These are phyloP conservation scores for Enteromius argenteus DNA, from an alignment of 2,797 vertebrate genomes.

Conservation along the genomic window DNA sequence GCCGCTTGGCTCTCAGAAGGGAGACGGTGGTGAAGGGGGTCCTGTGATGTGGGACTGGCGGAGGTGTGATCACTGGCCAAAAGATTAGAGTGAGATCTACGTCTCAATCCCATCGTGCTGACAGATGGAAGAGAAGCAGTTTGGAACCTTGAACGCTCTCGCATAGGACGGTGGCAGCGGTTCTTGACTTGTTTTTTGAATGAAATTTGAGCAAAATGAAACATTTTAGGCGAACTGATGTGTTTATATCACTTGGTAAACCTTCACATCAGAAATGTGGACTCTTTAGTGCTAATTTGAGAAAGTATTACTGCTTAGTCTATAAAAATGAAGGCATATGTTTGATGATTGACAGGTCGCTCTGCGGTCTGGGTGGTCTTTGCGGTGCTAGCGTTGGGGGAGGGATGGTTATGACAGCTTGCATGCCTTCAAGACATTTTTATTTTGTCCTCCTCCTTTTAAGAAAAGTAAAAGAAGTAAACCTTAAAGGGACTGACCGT, in stretches of 20 bases:
- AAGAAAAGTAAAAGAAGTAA: constrained; percentile 42
- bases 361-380: constrained; percentile 75
- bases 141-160: not conserved
- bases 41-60: constrained; percentile 62
- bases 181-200: constrained; percentile 17
- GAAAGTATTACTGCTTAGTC: constrained; percentile 26
- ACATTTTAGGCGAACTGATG: constrained; percentile 8
- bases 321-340: constrained; percentile 39
- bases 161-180: not conserved
- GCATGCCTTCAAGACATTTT: constrained; percentile 64
- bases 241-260: constrained; percentile 32
- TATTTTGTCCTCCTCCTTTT: constrained; percentile 61
- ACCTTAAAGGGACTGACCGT: constrained; percentile 64
- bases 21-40: constrained; percentile 29
- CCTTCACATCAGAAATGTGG: constrained; percentile 29
- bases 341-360: constrained; percentile 73
- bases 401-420: constrained; percentile 60
- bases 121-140: constrained; percentile 67
- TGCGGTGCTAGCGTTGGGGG: constrained; percentile 29
- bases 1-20: constrained; percentile 36
- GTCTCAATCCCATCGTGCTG: constrained; percentile 71
- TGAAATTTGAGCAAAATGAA: constrained; percentile 10
- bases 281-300: constrained; percentile 43
- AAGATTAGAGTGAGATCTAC: constrained; percentile 71
- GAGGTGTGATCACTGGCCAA: constrained; percentile 74